Base-by-base conservation (phyloP, 2,797 vertebrate species). In the Melanotaenia boesemani region DNA sequence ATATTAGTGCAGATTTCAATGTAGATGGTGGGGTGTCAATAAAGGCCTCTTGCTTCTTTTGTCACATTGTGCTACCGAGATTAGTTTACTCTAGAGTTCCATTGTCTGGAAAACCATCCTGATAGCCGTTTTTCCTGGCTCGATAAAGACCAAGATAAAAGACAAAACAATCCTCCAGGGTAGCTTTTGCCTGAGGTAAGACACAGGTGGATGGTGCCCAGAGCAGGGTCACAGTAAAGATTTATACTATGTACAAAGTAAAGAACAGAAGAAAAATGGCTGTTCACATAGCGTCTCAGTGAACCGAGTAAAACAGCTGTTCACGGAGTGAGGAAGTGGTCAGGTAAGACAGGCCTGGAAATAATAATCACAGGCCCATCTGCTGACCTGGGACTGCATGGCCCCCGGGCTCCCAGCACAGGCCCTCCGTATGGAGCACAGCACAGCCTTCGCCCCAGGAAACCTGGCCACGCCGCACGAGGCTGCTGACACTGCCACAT, bases 331-430 rank as follows among this genome's bases (percentile, higher is more conserved):
- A 96, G 94, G 95, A 96, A 94, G 96, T 95, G 96, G 97, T 96
- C 96, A 97, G 96, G 95, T 96, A 97, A 96, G 95, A 95, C 94
- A 94, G 94, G 94, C 94, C 94, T 96, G 96, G 94, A 97, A 97
- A 96, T 95, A 96, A 96, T 94, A 96, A 97, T 96, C 97, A 97
- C 92, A 95, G 91, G 95, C 95, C 97, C 97, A 99, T 98, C 97
- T 99, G 97, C 95, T 96, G 96, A 96, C 96, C 96, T 96, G 95
- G 95, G 97, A 97, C 92, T 94, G 95, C 93, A 92, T 88, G 93
- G 95, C 96, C 96, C 95, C 92, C 87, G 95, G 96, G 96, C 95
- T 94, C 88, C 88, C 92, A 89, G 95, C 95, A 95, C 94, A 94
- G 95, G 94, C 95, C 94, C 94, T 96, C 95, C 95, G 96, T 96